Evolutionary conservation across 2,888 invertebrate genomes (phyloP), one percentile per base, ranked within the genome.

Genomic region (Drosophila mayaguana): DNA sequence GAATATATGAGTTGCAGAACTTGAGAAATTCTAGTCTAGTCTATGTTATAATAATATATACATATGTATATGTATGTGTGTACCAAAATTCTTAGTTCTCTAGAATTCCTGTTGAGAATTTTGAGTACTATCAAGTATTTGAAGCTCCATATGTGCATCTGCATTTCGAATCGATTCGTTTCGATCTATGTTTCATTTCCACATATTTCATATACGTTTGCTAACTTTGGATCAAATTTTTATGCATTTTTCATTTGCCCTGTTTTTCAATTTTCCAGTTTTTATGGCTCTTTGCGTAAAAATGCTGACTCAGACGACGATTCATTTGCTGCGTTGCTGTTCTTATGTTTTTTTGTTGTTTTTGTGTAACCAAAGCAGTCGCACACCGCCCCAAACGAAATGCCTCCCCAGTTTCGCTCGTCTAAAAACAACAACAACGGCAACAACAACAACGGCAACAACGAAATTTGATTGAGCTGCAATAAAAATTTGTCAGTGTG

Each of bases 401-500:
- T 46, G 42, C n/a, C 40, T 14, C 48, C 36, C 38, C 59, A 50
- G 36, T 56, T 48, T 45, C 18, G 22, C 16, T 48, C 16, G 50
- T 53, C 43, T 14, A 34, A 57, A 25, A 36, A 18, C 12, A 34
- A 38, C 25, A 64, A 51, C 42, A 42, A 42, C 48, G 40, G 34
- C 50, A 65, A 54, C 32, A 38, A 54, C 25, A 42, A 16, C 8
- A 38, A 46, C 36, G 51, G 45, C 28, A 51, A 42, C 25, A 45
- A 63, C 34, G 42, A 59, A 77, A 86, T 81, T 80, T 80, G 87
- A 84, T 84, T 86, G 84, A 81, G 86, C 87, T 76, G 87, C 78
- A 80, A 86, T 86, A 86, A 78, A 80, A 84, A 84, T 86, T 81
- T 86, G 84, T 84, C 87, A 84, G 76, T 32, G 69, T 38, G 62